phyloP scores from a whole-genome alignment of 2,113 vertebrate species.

The Antechinus flavipes region DNA sequence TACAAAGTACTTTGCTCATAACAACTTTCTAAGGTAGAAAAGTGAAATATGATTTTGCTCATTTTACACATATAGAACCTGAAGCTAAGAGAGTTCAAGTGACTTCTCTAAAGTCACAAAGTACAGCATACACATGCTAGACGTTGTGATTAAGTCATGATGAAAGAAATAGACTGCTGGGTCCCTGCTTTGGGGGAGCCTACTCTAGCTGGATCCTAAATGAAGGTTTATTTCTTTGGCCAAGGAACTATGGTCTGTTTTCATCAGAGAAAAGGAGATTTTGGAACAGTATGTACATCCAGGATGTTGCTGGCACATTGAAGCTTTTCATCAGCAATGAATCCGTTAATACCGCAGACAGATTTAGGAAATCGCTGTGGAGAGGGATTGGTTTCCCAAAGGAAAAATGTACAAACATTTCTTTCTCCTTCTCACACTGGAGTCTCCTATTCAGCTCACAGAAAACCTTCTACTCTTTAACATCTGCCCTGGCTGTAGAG shows the following conservation, averaged over 20 bases:
- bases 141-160: not conserved
- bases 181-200: not conserved
- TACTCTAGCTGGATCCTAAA: not conserved
- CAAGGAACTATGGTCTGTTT: not conserved
- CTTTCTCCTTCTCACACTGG: not conserved
- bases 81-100: not conserved
- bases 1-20: not conserved
- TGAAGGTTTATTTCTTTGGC: not conserved
- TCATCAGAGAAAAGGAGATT: not conserved
- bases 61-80: not conserved
- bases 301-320: not conserved
- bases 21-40: not conserved
- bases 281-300: not conserved
- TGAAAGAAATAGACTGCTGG: not conserved
- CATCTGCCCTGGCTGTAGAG: not conserved
- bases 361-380: not conserved
- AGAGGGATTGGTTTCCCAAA: slow-evolving; percentile 1
- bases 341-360: not conserved
- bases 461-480: slow-evolving; percentile 1
- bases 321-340: slow-evolving; percentile 5
- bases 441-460: slow-evolving; percentile 1
- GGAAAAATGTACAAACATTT: slow-evolving; percentile 1
- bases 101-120: not conserved
- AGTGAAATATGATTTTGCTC: not conserved
- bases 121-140: not conserved